phyloP scores from a whole-genome alignment of 2,113 vertebrate genomes.

The Rhinogobius similis region DNA sequence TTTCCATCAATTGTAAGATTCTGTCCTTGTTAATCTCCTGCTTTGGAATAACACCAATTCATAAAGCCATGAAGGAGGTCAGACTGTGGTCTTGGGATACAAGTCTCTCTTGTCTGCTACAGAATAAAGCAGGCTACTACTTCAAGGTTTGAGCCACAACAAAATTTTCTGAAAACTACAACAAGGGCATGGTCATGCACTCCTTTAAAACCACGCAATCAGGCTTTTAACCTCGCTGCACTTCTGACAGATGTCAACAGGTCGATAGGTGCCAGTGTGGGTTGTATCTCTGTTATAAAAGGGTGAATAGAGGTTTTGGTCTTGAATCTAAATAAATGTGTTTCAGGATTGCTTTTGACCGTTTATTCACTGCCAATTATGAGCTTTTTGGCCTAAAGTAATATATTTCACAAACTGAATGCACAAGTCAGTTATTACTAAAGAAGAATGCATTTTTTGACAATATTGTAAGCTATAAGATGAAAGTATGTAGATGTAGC shows the following conservation, averaged over 20 bases:
- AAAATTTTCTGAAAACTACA: conserved; percentile 42
- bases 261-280: conserved; percentile 2
- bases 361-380: conserved; percentile 73
- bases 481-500: no score
- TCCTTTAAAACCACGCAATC: conserved; percentile 18
- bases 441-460: no score
- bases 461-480: no score
- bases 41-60: conserved; percentile 58
- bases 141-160: conserved; percentile 65
- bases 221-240: conserved; percentile 19
- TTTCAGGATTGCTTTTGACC: conserved; percentile 68
- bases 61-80: conserved; percentile 50
- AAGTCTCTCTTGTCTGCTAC: conserved; percentile 51
- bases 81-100: conserved; percentile 46
- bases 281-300: not conserved
- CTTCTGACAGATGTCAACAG: conserved; percentile 11
- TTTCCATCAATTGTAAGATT: conserved; percentile 46
- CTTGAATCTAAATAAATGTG: conserved; percentile 2
- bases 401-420: not conserved
- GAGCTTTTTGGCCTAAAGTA: conserved; percentile 23
- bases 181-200: conserved; percentile 40
- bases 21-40: conserved; percentile 59
- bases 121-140: conserved; percentile 47
- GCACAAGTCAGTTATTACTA: not conserved
- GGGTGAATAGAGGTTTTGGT: conserved; percentile 6